Evolutionary conservation across 2,888 invertebrate genomes (phyloP).

Genomic region (Zeuzera pyrina): DNA sequence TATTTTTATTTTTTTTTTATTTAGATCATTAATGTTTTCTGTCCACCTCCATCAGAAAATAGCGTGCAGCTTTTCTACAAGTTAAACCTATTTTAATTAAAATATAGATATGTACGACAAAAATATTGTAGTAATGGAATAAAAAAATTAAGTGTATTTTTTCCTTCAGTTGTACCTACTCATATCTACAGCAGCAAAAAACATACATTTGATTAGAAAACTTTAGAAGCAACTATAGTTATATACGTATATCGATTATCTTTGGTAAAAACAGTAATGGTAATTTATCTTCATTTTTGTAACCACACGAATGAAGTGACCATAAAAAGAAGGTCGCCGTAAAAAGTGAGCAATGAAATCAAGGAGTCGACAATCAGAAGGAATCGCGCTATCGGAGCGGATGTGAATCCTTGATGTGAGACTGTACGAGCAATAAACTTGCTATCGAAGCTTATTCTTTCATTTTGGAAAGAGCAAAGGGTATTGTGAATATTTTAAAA

Average conservation of each 20-base stretch:
- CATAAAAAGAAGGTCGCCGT: slow-evolving; percentile 22
- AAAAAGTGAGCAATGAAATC: slow-evolving; percentile 23
- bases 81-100: too few relatives aligned
- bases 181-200: too few relatives aligned
- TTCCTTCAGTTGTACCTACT: neutral
- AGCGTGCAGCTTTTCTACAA: too few relatives aligned
- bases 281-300: neutral
- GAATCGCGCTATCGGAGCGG: slow-evolving; percentile 21
- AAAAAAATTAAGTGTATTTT: neutral
- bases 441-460: neutral
- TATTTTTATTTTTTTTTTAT: too few relatives aligned
- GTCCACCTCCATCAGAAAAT: too few relatives aligned
- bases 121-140: too few relatives aligned
- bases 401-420: slow-evolving; percentile 3
- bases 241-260: too few relatives aligned
- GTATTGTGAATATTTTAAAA: too few relatives aligned
- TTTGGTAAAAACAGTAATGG: neutral
- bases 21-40: too few relatives aligned
- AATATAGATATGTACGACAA: too few relatives aligned
- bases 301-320: neutral
- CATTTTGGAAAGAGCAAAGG: neutral
- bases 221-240: too few relatives aligned
- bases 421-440: neutral
- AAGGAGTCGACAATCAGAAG: slow-evolving; percentile 24
- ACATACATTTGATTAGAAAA: too few relatives aligned